These are phyloP conservation scores for Podiceps cristatus DNA, from an alignment of 2,113 vertebrate genomes.

Conservation along the genomic window DNA sequence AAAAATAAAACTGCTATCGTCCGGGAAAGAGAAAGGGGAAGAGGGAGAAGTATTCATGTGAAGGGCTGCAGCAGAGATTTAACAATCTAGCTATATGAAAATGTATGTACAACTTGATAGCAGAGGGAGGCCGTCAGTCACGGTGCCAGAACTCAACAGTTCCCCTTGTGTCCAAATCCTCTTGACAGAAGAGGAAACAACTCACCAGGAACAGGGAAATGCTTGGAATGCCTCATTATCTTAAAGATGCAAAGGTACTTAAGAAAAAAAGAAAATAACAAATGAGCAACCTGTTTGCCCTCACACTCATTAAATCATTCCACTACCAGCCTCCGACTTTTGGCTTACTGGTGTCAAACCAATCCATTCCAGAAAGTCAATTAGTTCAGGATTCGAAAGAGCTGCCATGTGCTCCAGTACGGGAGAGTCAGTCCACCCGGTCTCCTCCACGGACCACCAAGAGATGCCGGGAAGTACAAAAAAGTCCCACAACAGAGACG, in stretches of 20 bases:
- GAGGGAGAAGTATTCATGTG: fast-evolving
- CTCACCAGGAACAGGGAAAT: background rate
- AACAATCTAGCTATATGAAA: background rate
- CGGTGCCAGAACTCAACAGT: fast-evolving
- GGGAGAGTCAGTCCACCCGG: background rate
- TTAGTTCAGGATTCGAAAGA: background rate
- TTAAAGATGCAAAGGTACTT: background rate
- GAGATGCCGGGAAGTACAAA: background rate
- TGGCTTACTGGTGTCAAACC: background rate
- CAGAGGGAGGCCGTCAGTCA: background rate
- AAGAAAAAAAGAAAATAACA: background rate
- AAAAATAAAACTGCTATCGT: background rate
- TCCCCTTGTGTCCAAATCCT: background rate
- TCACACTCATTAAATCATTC: background rate
- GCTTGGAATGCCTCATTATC: background rate
- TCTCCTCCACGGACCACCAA: fast-evolving
- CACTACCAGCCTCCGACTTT: background rate
- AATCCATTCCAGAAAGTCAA: background rate
- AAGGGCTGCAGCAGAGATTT: background rate
- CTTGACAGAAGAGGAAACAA: background rate
- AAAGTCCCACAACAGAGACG: no score
- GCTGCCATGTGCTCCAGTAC: fast-evolving
- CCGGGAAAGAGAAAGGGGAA: background rate
- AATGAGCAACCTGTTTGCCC: background rate
- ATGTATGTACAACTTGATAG: fast-evolving